phyloP scores from a whole-genome alignment of 2,797 vertebrate genomes.

The Apogon talboti region DNA sequence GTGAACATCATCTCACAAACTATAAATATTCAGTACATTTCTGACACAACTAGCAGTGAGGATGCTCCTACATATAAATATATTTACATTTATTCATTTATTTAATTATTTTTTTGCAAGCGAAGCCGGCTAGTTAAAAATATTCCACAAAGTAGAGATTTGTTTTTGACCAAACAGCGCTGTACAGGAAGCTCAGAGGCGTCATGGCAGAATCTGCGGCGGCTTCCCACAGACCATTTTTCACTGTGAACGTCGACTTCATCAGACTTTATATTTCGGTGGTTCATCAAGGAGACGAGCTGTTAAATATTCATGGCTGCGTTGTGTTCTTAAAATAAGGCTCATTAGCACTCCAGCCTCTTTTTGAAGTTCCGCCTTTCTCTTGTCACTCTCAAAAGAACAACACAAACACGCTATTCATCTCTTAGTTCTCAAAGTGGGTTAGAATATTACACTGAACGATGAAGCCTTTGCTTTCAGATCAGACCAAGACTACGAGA shows the following conservation, averaged over 20 bases:
- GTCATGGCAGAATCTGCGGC: constrained; percentile 28
- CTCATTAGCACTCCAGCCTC: constrained; percentile 84
- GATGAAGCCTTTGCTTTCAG: no score
- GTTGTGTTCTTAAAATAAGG: constrained; percentile 85
- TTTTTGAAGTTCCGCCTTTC: constrained; percentile 75
- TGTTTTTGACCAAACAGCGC: constrained; percentile 10
- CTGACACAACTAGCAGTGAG: no score
- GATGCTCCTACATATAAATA: no score
- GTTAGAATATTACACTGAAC: constrained; percentile 7
- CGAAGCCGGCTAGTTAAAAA: no score
- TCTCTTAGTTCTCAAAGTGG: constrained; percentile 42
- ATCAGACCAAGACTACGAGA: no score
- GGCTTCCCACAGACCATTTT: constrained; percentile 40
- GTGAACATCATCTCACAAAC: no score
- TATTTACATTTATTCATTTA: no score
- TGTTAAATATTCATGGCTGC: constrained; percentile 83
- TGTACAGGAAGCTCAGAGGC: constrained; percentile 2
- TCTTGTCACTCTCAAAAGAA: constrained; percentile 75
- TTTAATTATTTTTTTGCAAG: no score
- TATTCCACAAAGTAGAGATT: not conserved
- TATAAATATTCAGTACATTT: no score
- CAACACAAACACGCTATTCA: constrained; percentile 68
- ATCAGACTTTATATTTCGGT: constrained; percentile 70
- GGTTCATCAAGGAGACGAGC: constrained; percentile 72
- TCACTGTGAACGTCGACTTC: constrained; percentile 62